Evolutionary conservation across 2,113 vertebrate genomes (phyloP), one percentile per base, ranked within the genome.

Genomic region (Phaetusa simplex): DNA sequence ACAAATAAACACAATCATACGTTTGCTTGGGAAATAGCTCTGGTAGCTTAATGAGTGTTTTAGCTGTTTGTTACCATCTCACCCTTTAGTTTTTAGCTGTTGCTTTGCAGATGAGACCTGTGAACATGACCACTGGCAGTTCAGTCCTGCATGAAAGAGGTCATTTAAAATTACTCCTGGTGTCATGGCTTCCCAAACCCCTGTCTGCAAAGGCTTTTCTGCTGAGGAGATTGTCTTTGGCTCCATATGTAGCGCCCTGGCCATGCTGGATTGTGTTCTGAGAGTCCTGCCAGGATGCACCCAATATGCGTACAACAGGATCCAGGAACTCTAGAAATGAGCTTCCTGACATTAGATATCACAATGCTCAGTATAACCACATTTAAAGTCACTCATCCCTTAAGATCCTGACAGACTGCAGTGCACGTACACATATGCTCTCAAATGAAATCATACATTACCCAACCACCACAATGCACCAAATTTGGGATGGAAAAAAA

Each of bases 341-440:
- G 40, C 77, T 82, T 45, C 29, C 55, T 65, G 36, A 65, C 0
- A 0, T 82, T 66, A 50, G 32, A 7, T 70, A 86, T 14, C 40
- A n/a, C 40, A 56, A 42, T 19, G 24, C 40, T 91, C 50, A 55
- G 26, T 9, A 74, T 24, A 67, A 79, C 19, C 36, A 50, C 1
- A 2, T 70, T 59, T 74, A 26, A 61, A 82, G 43, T 70, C 42
- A 86, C 42, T n/a, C 23, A 70, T 23, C 17, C 23, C 7, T 76
- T 67, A 53, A 50, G 16, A 30, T 91, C 29, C 76, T 30, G 27
- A 66, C 58, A 88, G 66, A 62, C 36, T 59, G 47, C 32, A 59
- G 11, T 3, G 8, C 32, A 34, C 1, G 1, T 64, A 64, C 16
- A 73, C 20, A 23, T 0, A 6, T 70, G 29, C 13, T 73, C 11